Percentiles rank a stretch among this genome's conserved stretches.
Conservation (phyloP, 2,113 vertebrate species). For the Aplodontia rufa region DNA sequence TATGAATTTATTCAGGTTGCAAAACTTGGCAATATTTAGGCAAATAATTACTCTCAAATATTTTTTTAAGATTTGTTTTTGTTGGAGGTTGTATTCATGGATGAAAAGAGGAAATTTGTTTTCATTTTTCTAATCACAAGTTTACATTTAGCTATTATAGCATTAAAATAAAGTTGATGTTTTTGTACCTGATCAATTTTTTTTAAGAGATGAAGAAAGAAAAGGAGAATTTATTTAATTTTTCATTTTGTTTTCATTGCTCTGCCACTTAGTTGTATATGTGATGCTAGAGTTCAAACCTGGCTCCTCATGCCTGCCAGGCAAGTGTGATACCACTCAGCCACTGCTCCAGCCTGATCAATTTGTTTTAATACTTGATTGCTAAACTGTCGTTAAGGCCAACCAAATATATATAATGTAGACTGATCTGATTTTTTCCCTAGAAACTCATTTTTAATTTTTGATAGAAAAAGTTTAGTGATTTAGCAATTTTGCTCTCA, state of each 20-base stretch:
- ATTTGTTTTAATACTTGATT: conserved; percentile 45
- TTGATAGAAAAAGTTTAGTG: neutral
- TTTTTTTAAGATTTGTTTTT: conserved; percentile 30
- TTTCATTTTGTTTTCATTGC: too few species aligned
- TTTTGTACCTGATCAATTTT: conserved; percentile 42
- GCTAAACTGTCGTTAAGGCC: conserved; percentile 24
- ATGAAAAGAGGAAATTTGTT: conserved; percentile 7
- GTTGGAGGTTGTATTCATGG: conserved; percentile 20
- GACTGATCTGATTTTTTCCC: neutral
- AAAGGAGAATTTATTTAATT: too few species aligned
- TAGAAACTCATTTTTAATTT: conserved; percentile 30
- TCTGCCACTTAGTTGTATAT: too few species aligned
- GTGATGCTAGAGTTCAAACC: too few species aligned
- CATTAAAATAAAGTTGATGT: neutral
- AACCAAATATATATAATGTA: neutral
- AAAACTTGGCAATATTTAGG: conserved; percentile 25
- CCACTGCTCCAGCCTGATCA: too few species aligned
- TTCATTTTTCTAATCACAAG: conserved; percentile 3
- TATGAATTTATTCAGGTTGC: conserved; percentile 21
- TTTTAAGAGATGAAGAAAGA: too few species aligned
- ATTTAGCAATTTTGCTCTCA: conserved; percentile 31
- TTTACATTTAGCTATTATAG: conserved; percentile 13
- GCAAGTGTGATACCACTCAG: too few species aligned
- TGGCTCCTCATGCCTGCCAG: too few species aligned
- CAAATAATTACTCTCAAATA: neutral